phyloP scores from a whole-genome alignment of 2,888 invertebrate species.

The Galeruca laticollis region DNA sequence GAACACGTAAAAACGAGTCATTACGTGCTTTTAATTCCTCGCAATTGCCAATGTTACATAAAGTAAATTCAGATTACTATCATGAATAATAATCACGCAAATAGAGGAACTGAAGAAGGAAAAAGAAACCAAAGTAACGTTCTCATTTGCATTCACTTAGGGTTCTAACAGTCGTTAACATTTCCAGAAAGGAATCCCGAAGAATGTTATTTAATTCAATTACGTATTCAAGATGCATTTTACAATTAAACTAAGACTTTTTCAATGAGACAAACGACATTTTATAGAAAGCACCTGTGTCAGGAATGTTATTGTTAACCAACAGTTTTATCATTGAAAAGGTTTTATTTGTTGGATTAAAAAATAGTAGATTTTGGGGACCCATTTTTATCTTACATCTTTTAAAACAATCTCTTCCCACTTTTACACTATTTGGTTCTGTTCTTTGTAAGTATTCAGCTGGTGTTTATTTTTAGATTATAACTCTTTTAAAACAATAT shows the following conservation, averaged over 20 bases:
- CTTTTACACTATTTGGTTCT: too few species aligned
- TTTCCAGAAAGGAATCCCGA: conserved; percentile 13
- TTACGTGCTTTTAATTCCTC: neutral
- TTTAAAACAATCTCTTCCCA: too few species aligned
- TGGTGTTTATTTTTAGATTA: too few species aligned
- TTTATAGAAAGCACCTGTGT: neutral
- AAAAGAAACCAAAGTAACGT: conserved; percentile 12
- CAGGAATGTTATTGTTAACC: neutral
- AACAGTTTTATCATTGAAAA: conserved; percentile 8
- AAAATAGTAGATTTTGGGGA: too few species aligned
- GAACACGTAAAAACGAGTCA: neutral
- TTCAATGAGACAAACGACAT: conserved; percentile 13
- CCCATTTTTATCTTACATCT: too few species aligned
- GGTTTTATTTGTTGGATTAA: neutral
- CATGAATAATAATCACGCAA: conserved; percentile 42
- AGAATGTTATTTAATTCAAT: conserved; percentile 22
- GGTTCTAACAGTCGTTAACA: conserved; percentile 14
- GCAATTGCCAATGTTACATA: conserved; percentile 39
- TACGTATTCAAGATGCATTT: conserved; percentile 25
- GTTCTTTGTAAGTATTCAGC: too few species aligned
- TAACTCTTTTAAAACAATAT: too few species aligned
- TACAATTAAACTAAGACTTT: conserved; percentile 14
- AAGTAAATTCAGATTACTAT: conserved; percentile 52
- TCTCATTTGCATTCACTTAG: conserved; percentile 29
- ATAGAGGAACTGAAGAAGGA: neutral